Conservation (phyloP, 2,888 invertebrate species). For the Chouioia cunea region DNA sequence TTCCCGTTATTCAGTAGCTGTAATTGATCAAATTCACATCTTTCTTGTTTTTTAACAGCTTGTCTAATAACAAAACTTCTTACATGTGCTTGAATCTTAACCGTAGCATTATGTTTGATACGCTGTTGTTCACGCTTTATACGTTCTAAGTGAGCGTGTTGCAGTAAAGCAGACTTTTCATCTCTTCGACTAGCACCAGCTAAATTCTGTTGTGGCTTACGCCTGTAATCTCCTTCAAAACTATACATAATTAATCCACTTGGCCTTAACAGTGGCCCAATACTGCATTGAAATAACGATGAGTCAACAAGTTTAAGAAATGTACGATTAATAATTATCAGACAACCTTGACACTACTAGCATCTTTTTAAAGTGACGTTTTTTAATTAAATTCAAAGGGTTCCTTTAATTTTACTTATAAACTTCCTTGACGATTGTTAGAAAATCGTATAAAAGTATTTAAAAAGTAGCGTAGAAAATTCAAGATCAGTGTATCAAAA, state of each 20-base stretch:
- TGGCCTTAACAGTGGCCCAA: constrained; percentile 12
- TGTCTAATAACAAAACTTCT: constrained; percentile 82
- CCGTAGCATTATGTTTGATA: constrained; percentile 79
- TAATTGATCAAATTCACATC: constrained; percentile 78
- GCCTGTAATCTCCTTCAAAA: constrained; percentile 92
- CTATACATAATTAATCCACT: constrained; percentile 70
- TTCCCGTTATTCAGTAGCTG: constrained; percentile 70
- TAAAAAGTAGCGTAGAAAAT: constrained; percentile 13
- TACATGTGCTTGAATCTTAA: constrained; percentile 85
- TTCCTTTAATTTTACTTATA: not conserved
- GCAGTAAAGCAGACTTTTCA: constrained; percentile 79
- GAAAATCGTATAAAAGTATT: constrained; percentile 13
- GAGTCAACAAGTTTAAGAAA: constrained; percentile 43
- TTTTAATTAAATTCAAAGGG: constrained; percentile 13
- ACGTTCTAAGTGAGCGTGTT: constrained; percentile 87
- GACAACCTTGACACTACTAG: constrained; percentile 13
- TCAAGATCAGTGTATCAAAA: not conserved
- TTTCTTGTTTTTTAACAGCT: constrained; percentile 75
- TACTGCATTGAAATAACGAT: constrained; percentile 42
- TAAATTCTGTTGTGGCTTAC: constrained; percentile 89
- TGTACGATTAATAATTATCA: constrained; percentile 24
- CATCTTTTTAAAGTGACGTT: constrained; percentile 18
- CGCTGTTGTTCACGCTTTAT: constrained; percentile 88
- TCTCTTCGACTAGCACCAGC: constrained; percentile 86
- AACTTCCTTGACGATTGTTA: constrained; percentile 5